These are phyloP conservation scores for Meleagris gallopavo DNA, from an alignment of 2,113 vertebrate species.

Conservation along the genomic window DNA sequence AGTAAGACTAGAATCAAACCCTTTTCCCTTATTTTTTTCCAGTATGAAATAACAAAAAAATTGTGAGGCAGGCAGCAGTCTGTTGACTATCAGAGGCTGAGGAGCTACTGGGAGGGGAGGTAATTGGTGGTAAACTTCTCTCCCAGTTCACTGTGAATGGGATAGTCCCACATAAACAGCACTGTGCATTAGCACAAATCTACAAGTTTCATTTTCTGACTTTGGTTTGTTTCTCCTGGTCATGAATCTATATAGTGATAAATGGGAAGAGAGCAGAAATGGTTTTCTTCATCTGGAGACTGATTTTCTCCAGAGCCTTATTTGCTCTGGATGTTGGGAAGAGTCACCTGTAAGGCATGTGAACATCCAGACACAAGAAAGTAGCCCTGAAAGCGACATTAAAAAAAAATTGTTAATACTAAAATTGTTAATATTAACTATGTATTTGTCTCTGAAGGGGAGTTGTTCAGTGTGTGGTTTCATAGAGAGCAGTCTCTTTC, in stretches of 20 bases:
- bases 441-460: background rate
- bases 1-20: constrained; percentile 1
- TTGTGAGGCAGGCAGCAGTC: background rate
- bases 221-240: background rate
- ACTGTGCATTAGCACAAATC: background rate
- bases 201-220: background rate
- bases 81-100: background rate
- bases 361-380: background rate
- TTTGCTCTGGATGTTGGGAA: background rate
- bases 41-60: background rate
- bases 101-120: background rate
- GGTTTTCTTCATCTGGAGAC: background rate
- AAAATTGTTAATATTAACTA: background rate
- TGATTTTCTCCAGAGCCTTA: background rate
- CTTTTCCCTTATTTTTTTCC: background rate
- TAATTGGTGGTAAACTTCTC: background rate
- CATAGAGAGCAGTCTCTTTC: background rate
- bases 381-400: background rate
- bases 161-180: background rate
- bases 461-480: background rate
- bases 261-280: background rate
- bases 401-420: background rate
- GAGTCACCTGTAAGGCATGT: background rate
- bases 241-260: background rate
- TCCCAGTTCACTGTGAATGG: background rate